Evolutionary conservation across 2,113 vertebrate genomes (phyloP).

Genomic region (Semnornis frantzii): DNA sequence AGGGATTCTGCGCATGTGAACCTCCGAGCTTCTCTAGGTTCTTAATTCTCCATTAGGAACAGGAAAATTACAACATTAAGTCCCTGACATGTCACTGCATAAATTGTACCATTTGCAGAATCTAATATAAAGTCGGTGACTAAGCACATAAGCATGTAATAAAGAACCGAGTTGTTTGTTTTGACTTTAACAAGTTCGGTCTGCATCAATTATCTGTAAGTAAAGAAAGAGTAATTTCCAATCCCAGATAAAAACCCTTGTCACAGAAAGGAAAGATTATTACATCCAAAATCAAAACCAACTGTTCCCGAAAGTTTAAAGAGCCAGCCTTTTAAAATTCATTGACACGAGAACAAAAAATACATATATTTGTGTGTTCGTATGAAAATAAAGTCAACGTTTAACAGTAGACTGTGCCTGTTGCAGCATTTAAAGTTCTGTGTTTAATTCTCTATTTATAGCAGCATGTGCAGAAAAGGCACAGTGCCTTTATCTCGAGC

Average conservation of each 20-base stretch:
- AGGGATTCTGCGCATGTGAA: conserved; percentile 77
- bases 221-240: conserved; percentile 75
- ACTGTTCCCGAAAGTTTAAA: conserved; percentile 57
- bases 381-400: conserved; percentile 48
- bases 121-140: conserved; percentile 75
- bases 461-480: conserved; percentile 3
- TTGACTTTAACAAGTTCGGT: conserved; percentile 86
- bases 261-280: conserved; percentile 66
- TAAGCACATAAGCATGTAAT: conserved; percentile 78
- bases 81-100: conserved; percentile 82
- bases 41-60: conserved; percentile 81
- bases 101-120: conserved; percentile 82
- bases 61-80: conserved; percentile 79
- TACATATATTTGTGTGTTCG: conserved; percentile 22
- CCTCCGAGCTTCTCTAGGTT: conserved; percentile 72
- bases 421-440: conserved; percentile 5
- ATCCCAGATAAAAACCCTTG: conserved; percentile 64
- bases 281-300: conserved; percentile 71
- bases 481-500: conserved; percentile 19
- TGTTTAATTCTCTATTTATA: conserved; percentile 31
- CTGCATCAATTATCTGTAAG: conserved; percentile 80
- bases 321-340: conserved; percentile 62
- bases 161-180: conserved; percentile 82
- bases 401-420: conserved; percentile 10
- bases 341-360: conserved; percentile 20